Evolutionary conservation across 2,888 invertebrate genomes (phyloP), one percentile per base, ranked within the genome.

Genomic region (Philhelius pedissequus): DNA sequence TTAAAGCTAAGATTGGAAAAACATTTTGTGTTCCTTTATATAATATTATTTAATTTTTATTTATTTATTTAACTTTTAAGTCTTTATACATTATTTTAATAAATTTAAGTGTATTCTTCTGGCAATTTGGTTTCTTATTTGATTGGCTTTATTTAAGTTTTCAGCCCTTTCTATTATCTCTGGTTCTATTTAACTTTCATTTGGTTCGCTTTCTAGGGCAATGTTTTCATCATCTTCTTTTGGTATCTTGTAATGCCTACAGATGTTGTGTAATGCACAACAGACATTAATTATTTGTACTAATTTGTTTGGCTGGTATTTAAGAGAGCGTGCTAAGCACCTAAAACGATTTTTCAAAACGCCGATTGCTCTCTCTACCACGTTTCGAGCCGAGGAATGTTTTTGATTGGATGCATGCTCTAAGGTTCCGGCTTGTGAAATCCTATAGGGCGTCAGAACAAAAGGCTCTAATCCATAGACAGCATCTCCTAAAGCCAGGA

Each of bases 401-500:
- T 40, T 40, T 15, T 40, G 18, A 18, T 40, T 40, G 3, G 18
- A 40, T 40, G 40, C 1, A 8, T 40, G 40, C 40, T 40, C 38
- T 40, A 40, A 15, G 15, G n/a, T 40, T 40, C 38, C 38, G 6
- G n/a, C 38, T 40, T 40, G 38, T 40, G 38, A 40, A 40, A 15
- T 18, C 40, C 18, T 40, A 40, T 40, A 40, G 18, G 40, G 18
- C 1, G 60, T 60, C 40, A 71, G 43, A 27, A 73, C 27, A 15
- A 73, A 62, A 52, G 18, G 43, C 40, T 62, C 40, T 30, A 62
- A 50, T 52, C 30, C 30, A 52, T 52, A 62, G 38, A 52, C 73
- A 54, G 52, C 60, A 62, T 73, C 73, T 38, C 73, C 62, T 20
- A 40, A 62, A 62, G 52, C 62, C 73, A 62, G n/a, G 60, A 43